A percentile compares a stretch with the other conserved stretches of the same genome.
Evolutionary conservation across 2,797 vertebrate species (phyloP).

Genomic region (Loris lydekkerianus): DNA sequence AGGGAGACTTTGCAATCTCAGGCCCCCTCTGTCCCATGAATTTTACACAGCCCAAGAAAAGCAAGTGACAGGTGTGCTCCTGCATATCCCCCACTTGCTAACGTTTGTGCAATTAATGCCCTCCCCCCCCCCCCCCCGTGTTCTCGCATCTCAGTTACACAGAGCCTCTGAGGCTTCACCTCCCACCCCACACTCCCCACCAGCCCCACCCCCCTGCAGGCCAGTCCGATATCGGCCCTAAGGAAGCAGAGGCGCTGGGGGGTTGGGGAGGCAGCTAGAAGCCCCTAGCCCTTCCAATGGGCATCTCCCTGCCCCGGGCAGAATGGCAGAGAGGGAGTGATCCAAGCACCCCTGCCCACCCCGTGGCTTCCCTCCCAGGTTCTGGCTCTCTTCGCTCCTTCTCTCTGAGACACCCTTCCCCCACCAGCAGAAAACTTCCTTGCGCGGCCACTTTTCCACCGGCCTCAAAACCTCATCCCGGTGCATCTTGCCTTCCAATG

Average conservation of each 20-base stretch:
- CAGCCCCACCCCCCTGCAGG: not conserved
- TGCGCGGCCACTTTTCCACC: not conserved
- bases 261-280: not conserved
- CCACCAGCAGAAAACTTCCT: slow-evolving; percentile 62
- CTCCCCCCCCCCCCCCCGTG: not conserved
- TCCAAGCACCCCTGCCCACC: not conserved
- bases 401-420: no score
- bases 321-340: not conserved
- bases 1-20: slow-evolving; percentile 44
- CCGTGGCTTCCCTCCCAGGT: not conserved
- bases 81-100: not conserved
- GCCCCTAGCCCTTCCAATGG: fast-evolving
- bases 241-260: not conserved
- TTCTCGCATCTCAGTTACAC: not conserved
- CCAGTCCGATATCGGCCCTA: not conserved
- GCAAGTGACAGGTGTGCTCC: not conserved
- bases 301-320: not conserved
- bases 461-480: not conserved
- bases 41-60: slow-evolving; percentile 13
- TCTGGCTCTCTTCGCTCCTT: not conserved
- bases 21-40: not conserved
- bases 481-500: not conserved
- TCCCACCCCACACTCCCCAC: not conserved
- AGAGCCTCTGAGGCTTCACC: not conserved
- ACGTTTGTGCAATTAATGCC: not conserved